Percentiles rank a stretch among this genome's conserved stretches.
Evolutionary conservation across 2,113 vertebrate species (phyloP).

Genomic region (Chloroceryle aenea): DNA sequence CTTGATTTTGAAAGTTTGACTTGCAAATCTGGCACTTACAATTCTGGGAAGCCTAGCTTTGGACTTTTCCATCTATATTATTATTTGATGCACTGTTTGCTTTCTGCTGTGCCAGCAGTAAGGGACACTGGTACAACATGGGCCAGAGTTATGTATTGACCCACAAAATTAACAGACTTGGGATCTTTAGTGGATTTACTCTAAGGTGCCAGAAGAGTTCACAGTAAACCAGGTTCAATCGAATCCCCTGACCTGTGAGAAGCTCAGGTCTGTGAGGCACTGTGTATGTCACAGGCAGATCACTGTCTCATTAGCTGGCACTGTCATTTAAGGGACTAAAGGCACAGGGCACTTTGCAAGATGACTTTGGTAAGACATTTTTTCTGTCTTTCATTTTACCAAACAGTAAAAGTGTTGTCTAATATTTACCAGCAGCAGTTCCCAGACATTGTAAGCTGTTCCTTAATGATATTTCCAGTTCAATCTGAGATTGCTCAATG

Average conservation of each 20-base stretch:
- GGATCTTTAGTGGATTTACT: neutral
- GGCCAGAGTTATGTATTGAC: neutral
- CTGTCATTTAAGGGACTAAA: neutral
- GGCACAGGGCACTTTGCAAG: neutral
- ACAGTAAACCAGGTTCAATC: neutral
- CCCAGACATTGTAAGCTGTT: neutral
- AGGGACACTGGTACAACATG: fast-evolving
- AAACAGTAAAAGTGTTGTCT: neutral
- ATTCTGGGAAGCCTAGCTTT: neutral
- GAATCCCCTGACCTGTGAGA: neutral
- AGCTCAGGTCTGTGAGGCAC: neutral
- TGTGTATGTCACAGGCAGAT: neutral
- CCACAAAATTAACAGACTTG: neutral
- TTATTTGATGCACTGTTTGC: neutral
- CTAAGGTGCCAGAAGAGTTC: neutral
- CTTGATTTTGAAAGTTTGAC: neutral
- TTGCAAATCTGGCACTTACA: neutral
- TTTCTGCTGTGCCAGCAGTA: neutral
- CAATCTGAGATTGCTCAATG: neutral
- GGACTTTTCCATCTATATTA: neutral
- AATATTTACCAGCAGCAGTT: neutral
- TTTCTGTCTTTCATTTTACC: neutral
- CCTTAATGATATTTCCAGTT: neutral
- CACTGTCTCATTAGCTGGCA: neutral
- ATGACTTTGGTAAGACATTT: neutral